Evolutionary conservation across 1,140 invertebrate genomes (phyloP), one percentile per base, ranked within the genome.

Genomic region (Olivierus martensii): DNA sequence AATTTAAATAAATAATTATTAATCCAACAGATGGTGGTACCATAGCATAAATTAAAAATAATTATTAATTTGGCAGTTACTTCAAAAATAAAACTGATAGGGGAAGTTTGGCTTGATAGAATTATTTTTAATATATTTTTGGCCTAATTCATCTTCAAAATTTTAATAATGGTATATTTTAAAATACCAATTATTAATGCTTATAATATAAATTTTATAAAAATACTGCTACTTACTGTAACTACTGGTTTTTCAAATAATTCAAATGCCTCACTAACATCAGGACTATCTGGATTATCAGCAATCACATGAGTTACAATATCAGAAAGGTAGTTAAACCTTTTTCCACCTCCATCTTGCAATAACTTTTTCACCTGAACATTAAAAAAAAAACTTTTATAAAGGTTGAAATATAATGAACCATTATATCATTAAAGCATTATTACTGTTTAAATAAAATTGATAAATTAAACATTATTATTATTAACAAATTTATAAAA

Each of bases 241-340:
- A 91, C 83, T 55, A 86, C 84, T 49, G 87, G 86, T 43, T 90
- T 81, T 66, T 93, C 87, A 72, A 90, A 93, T 2, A 94, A 71
- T 63, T 94, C 88, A 67, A 82, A 82, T 10, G 87, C 87, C 69
- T 87, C 87, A 52, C 76, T 78, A 46, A 89, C 74, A 68, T 84
- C 83, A 65, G 77, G 81, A 66, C 88, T 83, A 58, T 79, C 74
- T 45, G 81, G 77, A 71, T 86, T 75, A 38, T 88, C 88, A 60
- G 83, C 83, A 65, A 93, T 85, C 59, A 88, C 74, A 74, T 91
- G 85, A 36, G 87, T 91, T 52, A 89, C 83, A 73, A 81, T 85
- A 67, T 91, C 84, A 56, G 82, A 82, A 54, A 90, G 78, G 71
- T 90, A 91, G 62, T 79, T 82, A 52, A 81, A 79, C 58, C 77